Conservation (phyloP, 2,797 vertebrate genomes). For the Novumbra hubbsi region DNA sequence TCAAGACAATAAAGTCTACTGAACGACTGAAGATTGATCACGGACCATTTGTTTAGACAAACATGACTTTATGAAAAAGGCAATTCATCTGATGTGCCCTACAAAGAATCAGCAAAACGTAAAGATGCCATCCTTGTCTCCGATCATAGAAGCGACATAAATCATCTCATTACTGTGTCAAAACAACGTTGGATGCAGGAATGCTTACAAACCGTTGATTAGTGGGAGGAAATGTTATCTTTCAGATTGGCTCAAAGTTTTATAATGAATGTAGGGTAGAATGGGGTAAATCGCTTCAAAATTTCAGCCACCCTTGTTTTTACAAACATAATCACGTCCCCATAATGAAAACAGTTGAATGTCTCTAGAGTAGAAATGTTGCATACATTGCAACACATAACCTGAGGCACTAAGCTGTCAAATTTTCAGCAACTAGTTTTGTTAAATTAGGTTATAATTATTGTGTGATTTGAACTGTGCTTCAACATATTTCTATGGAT, state of each 20-base stretch:
- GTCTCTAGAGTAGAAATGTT: no score
- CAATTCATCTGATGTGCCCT: conserved; percentile 75
- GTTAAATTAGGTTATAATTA: no score
- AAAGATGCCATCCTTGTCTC: conserved; percentile 58
- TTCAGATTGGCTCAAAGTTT: conserved; percentile 48
- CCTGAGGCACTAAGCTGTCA: no score
- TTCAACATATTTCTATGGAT: no score
- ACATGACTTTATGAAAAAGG: conserved; percentile 69
- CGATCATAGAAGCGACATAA: conserved; percentile 66
- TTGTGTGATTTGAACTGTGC: no score
- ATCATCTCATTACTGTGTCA: conserved; percentile 75
- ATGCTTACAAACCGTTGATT: conserved; percentile 32
- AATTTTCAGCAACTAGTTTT: no score
- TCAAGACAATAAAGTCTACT: conserved; percentile 68
- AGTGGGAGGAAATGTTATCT: conserved; percentile 42
- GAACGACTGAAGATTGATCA: conserved; percentile 77
- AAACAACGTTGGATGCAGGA: conserved; percentile 63
- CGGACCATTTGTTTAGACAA: conserved; percentile 77
- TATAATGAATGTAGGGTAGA: conserved; percentile 44
- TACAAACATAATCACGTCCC: neutral
- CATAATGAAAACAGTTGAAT: no score
- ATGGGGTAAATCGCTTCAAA: no score
- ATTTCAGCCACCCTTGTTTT: no score
- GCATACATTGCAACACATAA: no score
- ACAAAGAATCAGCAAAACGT: conserved; percentile 68